A percentile compares a stretch with the other conserved stretches of the same genome.
phyloP scores from a whole-genome alignment of 1,140 invertebrate genomes.

The Bombus polaris region DNA sequence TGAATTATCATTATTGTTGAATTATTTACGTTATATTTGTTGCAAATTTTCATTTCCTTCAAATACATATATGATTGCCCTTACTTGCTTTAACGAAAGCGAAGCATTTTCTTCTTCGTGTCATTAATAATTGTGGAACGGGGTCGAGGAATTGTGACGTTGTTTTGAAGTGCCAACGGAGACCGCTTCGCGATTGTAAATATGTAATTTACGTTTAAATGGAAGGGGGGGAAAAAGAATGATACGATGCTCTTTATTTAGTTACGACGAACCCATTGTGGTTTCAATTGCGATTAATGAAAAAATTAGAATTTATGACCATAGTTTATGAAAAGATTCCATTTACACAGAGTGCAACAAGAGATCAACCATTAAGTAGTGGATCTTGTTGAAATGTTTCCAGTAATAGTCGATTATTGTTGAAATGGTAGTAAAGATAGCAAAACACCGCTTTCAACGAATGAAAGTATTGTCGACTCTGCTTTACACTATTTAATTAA shows the following conservation, averaged over 20 bases:
- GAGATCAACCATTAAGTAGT: background rate
- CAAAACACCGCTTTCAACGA: background rate
- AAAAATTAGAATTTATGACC: background rate
- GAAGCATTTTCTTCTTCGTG: background rate
- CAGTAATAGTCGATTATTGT: background rate
- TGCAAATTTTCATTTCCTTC: background rate
- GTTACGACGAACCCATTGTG: background rate
- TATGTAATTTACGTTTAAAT: constrained; percentile 74
- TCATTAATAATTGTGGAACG: constrained; percentile 22
- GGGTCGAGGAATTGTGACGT: constrained; percentile 39
- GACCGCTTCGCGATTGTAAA: constrained; percentile 69
- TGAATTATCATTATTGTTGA: background rate
- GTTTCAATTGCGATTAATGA: constrained; percentile 1
- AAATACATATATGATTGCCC: background rate
- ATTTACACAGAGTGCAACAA: constrained; percentile 1
- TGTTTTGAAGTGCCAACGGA: constrained; percentile 53
- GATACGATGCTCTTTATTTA: constrained; percentile 13
- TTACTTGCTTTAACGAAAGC: background rate
- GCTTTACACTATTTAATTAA: background rate
- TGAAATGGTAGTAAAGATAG: background rate
- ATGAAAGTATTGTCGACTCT: background rate
- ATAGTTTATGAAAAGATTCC: background rate
- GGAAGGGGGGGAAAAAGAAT: background rate
- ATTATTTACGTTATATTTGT: background rate
- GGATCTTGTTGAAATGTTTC: background rate